These are phyloP conservation scores for Papilio xuthus DNA, from an alignment of 1,140 invertebrate species.

Conservation along the genomic window DNA sequence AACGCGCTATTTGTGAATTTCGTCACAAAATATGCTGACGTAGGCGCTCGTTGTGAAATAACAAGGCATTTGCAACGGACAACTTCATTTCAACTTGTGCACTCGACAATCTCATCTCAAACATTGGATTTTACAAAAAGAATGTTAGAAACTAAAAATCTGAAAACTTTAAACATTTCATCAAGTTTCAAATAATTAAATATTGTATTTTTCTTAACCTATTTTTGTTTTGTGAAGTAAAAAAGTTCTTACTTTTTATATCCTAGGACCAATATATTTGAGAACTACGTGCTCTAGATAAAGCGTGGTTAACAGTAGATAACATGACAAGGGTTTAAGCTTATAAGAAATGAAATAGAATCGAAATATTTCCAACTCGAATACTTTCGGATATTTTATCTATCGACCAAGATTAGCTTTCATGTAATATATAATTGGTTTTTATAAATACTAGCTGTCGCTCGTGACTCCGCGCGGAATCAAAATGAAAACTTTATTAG, in stretches of 20 bases:
- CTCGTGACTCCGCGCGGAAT: no score
- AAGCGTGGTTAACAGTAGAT: not conserved
- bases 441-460: no score
- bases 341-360: conserved; percentile 7
- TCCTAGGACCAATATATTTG: not conserved
- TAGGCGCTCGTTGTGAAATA: not conserved
- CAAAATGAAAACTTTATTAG: no score
- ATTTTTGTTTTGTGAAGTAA: not conserved
- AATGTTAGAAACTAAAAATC: not conserved
- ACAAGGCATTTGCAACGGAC: conserved; percentile 4
- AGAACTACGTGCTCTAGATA: conserved; percentile 16
- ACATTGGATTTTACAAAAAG: not conserved
- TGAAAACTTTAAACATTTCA: no score
- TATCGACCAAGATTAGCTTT: not conserved
- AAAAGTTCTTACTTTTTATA: not conserved
- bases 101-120: not conserved
- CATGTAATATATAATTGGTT: no score
- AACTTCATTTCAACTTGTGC: conserved; percentile 3
- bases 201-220: not conserved
- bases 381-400: not conserved
- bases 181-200: no score
- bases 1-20: not conserved
- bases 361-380: not conserved
- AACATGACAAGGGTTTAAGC: conserved; percentile 16
- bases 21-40: not conserved